Base-by-base conservation (phyloP, 2,888 invertebrate species). In the Tuta absoluta region DNA sequence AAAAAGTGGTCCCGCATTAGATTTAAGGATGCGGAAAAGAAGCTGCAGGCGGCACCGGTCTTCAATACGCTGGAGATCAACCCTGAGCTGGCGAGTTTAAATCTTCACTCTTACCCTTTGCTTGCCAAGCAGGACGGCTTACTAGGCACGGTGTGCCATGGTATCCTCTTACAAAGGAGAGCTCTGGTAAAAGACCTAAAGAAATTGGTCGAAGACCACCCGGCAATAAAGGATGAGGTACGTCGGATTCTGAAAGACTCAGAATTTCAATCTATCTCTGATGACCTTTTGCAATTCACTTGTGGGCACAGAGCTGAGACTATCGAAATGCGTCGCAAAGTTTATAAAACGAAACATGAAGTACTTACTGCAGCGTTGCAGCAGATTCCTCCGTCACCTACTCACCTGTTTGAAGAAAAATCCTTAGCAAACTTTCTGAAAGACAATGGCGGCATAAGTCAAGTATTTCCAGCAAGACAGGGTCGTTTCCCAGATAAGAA, bases 281-380 rank as follows among this genome's bases (percentile, higher is more conserved):
- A 71, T 41, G 66, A 69, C 14, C 57, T 71, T 0, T 28, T 71
- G 19, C 69, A 71, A 21, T 70, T 41, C 33, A 61, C 65, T 14
- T 68, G 68, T 61, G n/a, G n/a, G n/a, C n/a, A n/a, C n/a, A n/a
- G n/a, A n/a, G n/a, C n/a, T n/a, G n/a, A n/a, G n/a, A n/a, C n/a
- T n/a, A n/a, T n/a, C n/a, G n/a, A n/a, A n/a, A n/a, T n/a, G n/a
- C n/a, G n/a, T n/a, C n/a, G n/a, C 69, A 48, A 49, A n/a, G 12
- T n/a, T 14, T 63, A 21, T 21, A 49, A 63, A 21, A 10, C 63
- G 0, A 59, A 37, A n/a, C 48, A 49, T 17, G 49, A 59, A 4
- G 14, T 23, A 10, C 19, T 59, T 0, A 17, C 41, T 10, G 28
- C 33, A 1, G 24, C n/a, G 3, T 10, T 58, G 1, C 0, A 8